These are phyloP conservation scores for Kryptopterus vitreolus DNA, from an alignment of 2,797 vertebrate genomes.

Conservation along the genomic window DNA sequence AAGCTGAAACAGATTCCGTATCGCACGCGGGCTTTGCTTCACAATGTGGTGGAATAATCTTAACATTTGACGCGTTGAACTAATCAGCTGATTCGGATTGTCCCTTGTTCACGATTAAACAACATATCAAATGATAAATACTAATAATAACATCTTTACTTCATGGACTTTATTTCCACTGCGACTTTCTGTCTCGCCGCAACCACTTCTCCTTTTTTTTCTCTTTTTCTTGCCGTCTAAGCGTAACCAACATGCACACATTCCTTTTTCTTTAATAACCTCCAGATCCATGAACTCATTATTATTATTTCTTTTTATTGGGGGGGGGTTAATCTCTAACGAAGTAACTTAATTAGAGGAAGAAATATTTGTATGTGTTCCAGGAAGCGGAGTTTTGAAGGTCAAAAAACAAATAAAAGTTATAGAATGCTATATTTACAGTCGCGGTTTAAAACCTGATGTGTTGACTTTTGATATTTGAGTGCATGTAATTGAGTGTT, in stretches of 20 bases:
- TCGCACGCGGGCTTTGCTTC: too few species aligned
- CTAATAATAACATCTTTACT: too few species aligned
- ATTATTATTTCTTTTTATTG: not conserved
- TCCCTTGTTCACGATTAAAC: not conserved
- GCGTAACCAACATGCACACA: not conserved
- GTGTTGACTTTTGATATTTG: not conserved
- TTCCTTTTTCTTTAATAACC: not conserved
- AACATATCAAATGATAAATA: too few species aligned
- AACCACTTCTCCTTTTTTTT: constrained; percentile 19
- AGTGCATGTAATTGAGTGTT: too few species aligned
- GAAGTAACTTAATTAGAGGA: not conserved
- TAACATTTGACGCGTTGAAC: too few species aligned
- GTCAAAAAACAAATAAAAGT: not conserved
- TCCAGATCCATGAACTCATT: not conserved
- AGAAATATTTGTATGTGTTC: not conserved
- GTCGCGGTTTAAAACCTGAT: not conserved
- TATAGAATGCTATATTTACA: not conserved
- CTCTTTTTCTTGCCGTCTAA: not conserved
- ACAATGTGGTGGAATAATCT: too few species aligned
- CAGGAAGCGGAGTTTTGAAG: not conserved
- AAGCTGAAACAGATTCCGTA: too few species aligned
- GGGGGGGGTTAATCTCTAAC: not conserved
- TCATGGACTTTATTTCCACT: not conserved
- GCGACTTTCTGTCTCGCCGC: not conserved
- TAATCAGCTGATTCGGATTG: not conserved